These are phyloP conservation scores for Gonioctena quinquepunctata DNA, from an alignment of 1,140 invertebrate species.

Conservation along the genomic window DNA sequence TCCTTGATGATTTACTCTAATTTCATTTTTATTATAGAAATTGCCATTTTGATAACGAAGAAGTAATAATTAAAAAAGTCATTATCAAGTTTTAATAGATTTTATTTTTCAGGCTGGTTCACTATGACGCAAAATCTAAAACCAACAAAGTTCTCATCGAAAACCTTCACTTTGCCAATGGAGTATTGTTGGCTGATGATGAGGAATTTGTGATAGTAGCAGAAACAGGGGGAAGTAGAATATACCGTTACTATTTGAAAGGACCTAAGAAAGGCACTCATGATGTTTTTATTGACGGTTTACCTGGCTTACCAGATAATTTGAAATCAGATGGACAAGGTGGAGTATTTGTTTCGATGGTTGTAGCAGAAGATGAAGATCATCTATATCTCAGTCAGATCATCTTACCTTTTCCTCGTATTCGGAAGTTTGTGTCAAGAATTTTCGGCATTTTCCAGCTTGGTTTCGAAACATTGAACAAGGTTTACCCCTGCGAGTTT, in stretches of 20 bases:
- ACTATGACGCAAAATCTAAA: constrained; percentile 67
- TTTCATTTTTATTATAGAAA: too few relatives aligned
- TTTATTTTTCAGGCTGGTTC: constrained; percentile 64
- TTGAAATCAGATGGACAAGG: constrained; percentile 66
- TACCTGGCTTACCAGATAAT: constrained; percentile 85
- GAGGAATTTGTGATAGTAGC: constrained; percentile 74
- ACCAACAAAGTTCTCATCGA: constrained; percentile 69
- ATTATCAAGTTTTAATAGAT: too few relatives aligned
- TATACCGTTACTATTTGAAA: constrained; percentile 73
- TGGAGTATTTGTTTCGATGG: constrained; percentile 69
- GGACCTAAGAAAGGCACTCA: constrained; percentile 72
- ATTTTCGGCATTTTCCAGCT: constrained; percentile 61
- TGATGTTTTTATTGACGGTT: constrained; percentile 75
- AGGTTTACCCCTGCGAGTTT: constrained; percentile 63
- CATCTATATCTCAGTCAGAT: constrained; percentile 58
- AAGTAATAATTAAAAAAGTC: too few relatives aligned
- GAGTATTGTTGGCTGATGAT: constrained; percentile 74
- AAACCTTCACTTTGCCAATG: constrained; percentile 79
- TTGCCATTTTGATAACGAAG: too few relatives aligned
- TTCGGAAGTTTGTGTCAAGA: constrained; percentile 66
- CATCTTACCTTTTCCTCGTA: constrained; percentile 61
- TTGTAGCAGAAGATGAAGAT: constrained; percentile 58
- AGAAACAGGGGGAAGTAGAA: constrained; percentile 63
- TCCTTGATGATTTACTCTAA: too few relatives aligned
- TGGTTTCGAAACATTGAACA: constrained; percentile 62